These are phyloP conservation scores for Cetoscarus ocellatus DNA, from an alignment of 2,797 vertebrate species.

Conservation along the genomic window DNA sequence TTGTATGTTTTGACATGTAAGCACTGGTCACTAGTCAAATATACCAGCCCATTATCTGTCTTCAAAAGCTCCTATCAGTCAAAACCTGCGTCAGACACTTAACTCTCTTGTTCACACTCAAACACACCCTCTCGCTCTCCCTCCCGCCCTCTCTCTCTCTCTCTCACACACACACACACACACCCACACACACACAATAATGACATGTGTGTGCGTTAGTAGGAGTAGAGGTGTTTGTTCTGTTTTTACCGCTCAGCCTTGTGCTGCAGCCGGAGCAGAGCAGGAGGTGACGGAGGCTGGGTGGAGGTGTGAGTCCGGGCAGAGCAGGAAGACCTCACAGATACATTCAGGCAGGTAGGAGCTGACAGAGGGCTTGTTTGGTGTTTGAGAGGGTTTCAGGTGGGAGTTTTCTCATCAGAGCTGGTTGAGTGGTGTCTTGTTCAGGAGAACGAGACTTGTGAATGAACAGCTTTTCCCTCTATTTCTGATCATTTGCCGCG, in stretches of 20 bases:
- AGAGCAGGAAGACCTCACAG: conserved; percentile 34
- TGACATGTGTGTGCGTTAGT: conserved; percentile 49
- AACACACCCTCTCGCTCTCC: background rate
- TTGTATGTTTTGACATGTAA: background rate
- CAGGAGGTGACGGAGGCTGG: conserved; percentile 43
- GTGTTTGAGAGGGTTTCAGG: background rate
- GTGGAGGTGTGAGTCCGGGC: conserved; percentile 45
- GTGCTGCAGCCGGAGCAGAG: conserved; percentile 52
- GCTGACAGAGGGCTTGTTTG: background rate
- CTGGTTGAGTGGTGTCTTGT: conserved; percentile 1
- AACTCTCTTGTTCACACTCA: conserved; percentile 22
- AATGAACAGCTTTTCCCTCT: background rate
- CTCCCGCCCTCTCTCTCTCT: background rate
- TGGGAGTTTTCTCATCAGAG: background rate
- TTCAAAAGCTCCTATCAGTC: conserved; percentile 30
- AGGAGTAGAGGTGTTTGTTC: conserved; percentile 63
- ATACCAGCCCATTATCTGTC: conserved; percentile 28
- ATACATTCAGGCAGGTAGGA: conserved; percentile 47
- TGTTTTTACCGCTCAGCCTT: conserved; percentile 42
- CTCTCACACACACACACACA: conserved; percentile 27
- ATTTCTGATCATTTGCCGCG: background rate
- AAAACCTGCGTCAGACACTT: conserved; percentile 30
- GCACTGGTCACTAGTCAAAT: conserved; percentile 1
- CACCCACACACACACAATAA: conserved; percentile 39
- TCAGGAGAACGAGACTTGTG: background rate